A percentile compares a stretch with the other conserved stretches of the same genome.
Evolutionary conservation across 2,113 vertebrate genomes (phyloP).

Genomic region (Myanophis thanlyinensis): DNA sequence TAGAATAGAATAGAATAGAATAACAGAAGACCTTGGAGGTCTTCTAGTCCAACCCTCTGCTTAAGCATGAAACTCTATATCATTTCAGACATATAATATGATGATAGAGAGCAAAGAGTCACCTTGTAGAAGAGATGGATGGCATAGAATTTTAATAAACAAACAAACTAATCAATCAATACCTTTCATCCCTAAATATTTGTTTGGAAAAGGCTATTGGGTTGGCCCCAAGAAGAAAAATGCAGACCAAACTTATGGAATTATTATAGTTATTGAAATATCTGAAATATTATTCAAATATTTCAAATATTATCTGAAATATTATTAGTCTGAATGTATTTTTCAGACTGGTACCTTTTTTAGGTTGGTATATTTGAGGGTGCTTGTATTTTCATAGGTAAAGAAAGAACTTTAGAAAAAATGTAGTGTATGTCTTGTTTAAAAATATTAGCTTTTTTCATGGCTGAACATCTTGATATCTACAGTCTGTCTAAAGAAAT

Average conservation of each 20-base stretch:
- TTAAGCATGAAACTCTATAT: too few species aligned
- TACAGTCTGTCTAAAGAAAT: background rate
- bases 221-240: background rate
- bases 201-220: background rate
- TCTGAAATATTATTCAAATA: too few species aligned
- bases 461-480: background rate
- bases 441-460: constrained; percentile 16
- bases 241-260: background rate
- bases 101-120: background rate
- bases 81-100: too few species aligned
- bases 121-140: background rate
- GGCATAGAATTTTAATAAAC: background rate
- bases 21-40: too few species aligned
- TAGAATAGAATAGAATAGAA: too few species aligned
- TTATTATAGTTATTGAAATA: background rate
- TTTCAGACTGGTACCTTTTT: background rate
- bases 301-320: too few species aligned
- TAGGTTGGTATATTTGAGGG: background rate
- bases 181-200: background rate
- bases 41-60: too few species aligned
- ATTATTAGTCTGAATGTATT: background rate
- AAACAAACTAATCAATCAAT: background rate
- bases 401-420: background rate
- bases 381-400: background rate
- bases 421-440: background rate